Base-by-base conservation (phyloP, 2,797 vertebrate genomes). In the Microctenopoma stevenorrisi region DNA sequence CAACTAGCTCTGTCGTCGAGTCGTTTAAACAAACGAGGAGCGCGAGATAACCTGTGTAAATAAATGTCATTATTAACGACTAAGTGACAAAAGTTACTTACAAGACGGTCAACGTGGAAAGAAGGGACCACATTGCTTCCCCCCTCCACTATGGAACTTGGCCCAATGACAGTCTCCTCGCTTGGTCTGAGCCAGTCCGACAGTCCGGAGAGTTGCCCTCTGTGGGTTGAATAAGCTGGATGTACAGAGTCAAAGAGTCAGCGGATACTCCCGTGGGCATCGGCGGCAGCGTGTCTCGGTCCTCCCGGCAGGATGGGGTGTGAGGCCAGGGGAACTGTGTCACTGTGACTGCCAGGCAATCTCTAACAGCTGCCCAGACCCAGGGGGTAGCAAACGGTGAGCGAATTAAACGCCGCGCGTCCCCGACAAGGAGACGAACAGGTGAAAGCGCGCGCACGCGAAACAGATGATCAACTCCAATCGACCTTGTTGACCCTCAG, bases 41-140 rank as follows among this genome's bases (percentile, higher is more conserved):
- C 47, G 30, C 69, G 2, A 51, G 15, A 56, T 5, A 33, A 64
- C n/a, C 33, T 52, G 58, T 22, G 25, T 26, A 54, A n/a, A 51
- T 26, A 44, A 49, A 62, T 28, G 3, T 25, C 26, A 58, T 64
- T 26, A 47, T 25, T 61, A 54, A 65, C 13, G 43, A 74, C 54
- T 63, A 79, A 74, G 65, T 67, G 63, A 74, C 76, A 76, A 81
- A 78, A 78, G 60, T 82, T 49, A 95, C 94, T 95, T 93, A 95
- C 94, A 95, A 93, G 90, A 95, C 92, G 92, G 93, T 93, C 93
- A 95, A 91, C 92, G 90, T 95, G 91, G 94, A 94, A 92, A 94
- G 92, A 93, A 94, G 92, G 93, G 94, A 68, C 94, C 90, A 92
- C 94, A 95, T 95, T 86, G 92, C 94, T 94, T 92, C 92, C 93